Evolutionary conservation across 2,888 invertebrate species (phyloP).

Genomic region (Tanytarsus gracilentus): DNA sequence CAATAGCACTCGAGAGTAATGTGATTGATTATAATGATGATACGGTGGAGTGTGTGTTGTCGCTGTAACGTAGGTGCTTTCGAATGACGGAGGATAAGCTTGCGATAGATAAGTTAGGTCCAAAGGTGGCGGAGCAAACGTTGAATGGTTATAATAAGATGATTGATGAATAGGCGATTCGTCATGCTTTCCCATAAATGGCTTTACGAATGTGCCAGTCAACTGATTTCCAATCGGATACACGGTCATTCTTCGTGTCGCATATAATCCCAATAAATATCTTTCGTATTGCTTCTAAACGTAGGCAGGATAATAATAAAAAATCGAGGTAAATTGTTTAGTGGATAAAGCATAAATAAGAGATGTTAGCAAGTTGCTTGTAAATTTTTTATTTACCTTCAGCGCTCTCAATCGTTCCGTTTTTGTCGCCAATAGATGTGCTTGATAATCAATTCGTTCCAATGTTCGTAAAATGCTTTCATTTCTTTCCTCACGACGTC

Average conservation of each 20-base stretch:
- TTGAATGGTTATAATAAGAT: not conserved
- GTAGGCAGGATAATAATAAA: not conserved
- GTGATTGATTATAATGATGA: slow-evolving; percentile 19
- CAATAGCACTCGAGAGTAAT: not conserved
- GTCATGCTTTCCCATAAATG: slow-evolving; percentile 10
- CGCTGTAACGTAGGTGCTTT: not conserved
- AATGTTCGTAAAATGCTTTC: slow-evolving; percentile 49
- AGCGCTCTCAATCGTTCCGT: slow-evolving; percentile 51
- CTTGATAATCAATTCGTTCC: slow-evolving; percentile 50
- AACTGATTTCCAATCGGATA: not conserved
- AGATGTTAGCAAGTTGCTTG: not conserved
- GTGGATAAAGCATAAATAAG: not conserved
- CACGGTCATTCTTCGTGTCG: not conserved
- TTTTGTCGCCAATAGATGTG: slow-evolving; percentile 49
- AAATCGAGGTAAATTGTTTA: not conserved
- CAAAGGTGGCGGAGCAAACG: not conserved
- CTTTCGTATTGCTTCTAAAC: slow-evolving; percentile 24
- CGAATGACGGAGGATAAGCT: not conserved
- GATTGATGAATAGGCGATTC: slow-evolving; percentile 1
- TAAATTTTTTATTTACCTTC: slow-evolving; percentile 39
- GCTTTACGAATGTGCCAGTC: not conserved
- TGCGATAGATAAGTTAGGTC: slow-evolving; percentile 3
- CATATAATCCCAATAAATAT: slow-evolving; percentile 23
- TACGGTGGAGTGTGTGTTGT: not conserved
- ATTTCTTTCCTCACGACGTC: slow-evolving; percentile 50